Evolutionary conservation across 1,140 invertebrate genomes (phyloP), one percentile per base, ranked within the genome.

Genomic region (Steinernema feltiae): DNA sequence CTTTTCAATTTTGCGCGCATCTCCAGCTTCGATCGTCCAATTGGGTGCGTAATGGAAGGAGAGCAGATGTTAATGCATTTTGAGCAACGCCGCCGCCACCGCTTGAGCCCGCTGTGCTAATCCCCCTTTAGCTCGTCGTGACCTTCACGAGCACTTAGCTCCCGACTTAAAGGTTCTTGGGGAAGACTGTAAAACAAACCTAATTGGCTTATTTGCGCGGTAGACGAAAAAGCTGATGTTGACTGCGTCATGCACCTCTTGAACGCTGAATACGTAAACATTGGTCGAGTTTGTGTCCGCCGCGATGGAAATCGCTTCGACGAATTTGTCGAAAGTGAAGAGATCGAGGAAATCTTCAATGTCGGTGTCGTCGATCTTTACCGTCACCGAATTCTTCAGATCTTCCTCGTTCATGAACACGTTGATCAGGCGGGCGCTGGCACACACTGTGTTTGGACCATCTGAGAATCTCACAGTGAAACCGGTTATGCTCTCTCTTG

Each of bases 311-410:
- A 74, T 29, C 48, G 53, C 53, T 21, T 63, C 53, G 53, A 63
- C 53, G 84, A 98, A 98, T 86, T 93, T 94, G 24, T 91, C 91
- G 1, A 95, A 89, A 1, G 97, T 87, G 32, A 48, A 53, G 0
- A 93, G 93, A 30, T 94, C 97, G 0, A 99, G 89, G 87, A 99
- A 98, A 0, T 92, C 92, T 82, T 94, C 92, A 48, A 92, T 91
- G 0, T 93, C 95, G 92, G 98, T 95, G 79, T 95, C 93, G 82
- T 93, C 92, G 0, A 99, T 87, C 31, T 94, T 90, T 0, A 99
- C 92, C 0, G 95, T 98, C 7, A 98, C 93, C 0, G 94, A 96
- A 87, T 95, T 96, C 78, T 92, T 91, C 0, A 99, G 88, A 93
- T 98, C 97, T 70, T 95, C 92, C 83, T 95, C 93, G 0, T 94